Evolutionary conservation across 2,113 vertebrate species (phyloP).

Genomic region (Anguilla rostrata): DNA sequence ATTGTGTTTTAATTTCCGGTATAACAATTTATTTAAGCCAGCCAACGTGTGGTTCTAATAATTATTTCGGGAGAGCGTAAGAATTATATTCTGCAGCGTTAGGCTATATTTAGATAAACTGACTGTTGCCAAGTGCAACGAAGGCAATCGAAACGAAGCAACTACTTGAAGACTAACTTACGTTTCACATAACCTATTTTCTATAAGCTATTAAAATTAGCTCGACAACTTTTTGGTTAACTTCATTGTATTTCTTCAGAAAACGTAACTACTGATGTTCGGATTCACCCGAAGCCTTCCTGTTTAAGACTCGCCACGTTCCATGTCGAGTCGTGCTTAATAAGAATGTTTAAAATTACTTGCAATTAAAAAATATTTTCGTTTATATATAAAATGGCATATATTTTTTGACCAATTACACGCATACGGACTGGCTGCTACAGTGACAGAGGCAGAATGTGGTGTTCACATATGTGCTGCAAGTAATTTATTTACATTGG

Average conservation of each 20-base stretch:
- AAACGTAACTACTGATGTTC: neutral
- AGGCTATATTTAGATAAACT: neutral
- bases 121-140: neutral
- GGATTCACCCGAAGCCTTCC: neutral
- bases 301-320: no score
- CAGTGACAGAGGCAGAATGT: no score
- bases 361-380: no score
- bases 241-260: neutral
- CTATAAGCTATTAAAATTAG: neutral
- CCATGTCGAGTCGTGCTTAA: no score
- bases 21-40: neutral
- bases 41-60: neutral
- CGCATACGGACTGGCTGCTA: no score
- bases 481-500: no score
- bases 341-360: no score
- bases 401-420: no score
- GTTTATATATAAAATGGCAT: no score
- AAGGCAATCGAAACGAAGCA: neutral
- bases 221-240: neutral
- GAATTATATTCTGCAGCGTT: neutral
- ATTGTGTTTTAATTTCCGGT: no score
- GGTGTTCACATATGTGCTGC: no score
- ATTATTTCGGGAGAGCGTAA: neutral
- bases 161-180: neutral
- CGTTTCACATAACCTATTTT: no score